Evolutionary conservation across 2,888 invertebrate genomes (phyloP).

Genomic region (Mechanitis mazaeus): DNA sequence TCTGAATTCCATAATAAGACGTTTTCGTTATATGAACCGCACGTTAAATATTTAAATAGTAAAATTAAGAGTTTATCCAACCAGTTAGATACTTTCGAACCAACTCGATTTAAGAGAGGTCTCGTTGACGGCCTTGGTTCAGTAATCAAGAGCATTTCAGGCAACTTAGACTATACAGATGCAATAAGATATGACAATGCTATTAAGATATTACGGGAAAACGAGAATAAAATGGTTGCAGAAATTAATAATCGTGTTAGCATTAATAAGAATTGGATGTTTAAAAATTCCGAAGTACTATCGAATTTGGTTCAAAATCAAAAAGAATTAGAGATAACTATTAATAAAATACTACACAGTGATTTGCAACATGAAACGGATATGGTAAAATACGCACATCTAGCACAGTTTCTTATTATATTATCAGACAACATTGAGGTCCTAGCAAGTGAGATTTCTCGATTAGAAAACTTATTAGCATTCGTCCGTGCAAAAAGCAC

Average conservation of each 20-base stretch:
- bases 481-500: not conserved
- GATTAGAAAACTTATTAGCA: not conserved
- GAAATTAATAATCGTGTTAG: constrained; percentile 6
- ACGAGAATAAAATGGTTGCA: not conserved
- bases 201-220: constrained; percentile 8
- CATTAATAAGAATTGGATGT: constrained; percentile 2
- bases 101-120: constrained; percentile 10
- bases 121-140: constrained; percentile 16
- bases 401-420: not conserved
- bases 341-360: no score
- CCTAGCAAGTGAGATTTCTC: not conserved
- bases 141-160: constrained; percentile 14
- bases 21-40: not conserved
- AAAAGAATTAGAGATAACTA: no score
- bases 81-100: constrained; percentile 2
- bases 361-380: no score
- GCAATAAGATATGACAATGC: constrained; percentile 13
- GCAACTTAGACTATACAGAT: constrained; percentile 17
- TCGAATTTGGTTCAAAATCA: no score
- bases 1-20: not conserved
- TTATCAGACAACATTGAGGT: not conserved
- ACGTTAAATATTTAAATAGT: not conserved
- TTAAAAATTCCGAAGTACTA: no score
- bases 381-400: constrained; percentile 12
- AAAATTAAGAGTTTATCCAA: not conserved